These are phyloP conservation scores for Cantharis lateralis DNA, from an alignment of 2,888 invertebrate genomes.

Conservation along the genomic window DNA sequence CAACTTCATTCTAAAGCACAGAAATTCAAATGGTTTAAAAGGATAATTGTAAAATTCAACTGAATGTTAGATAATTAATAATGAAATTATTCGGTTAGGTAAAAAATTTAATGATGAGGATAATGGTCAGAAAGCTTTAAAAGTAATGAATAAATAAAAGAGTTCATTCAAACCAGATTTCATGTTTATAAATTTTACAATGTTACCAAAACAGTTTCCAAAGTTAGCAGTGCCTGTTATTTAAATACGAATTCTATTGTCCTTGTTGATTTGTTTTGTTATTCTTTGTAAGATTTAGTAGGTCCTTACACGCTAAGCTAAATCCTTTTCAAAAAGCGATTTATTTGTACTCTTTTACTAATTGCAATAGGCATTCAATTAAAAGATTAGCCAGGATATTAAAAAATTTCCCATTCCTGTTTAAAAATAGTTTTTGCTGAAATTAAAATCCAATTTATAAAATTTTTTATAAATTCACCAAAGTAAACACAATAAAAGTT, in stretches of 20 bases:
- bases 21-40: not conserved
- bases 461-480: not conserved
- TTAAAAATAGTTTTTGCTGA: not conserved
- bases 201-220: not conserved
- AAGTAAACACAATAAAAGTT: not conserved
- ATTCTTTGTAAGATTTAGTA: not conserved
- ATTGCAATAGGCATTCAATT: not conserved
- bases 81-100: not conserved
- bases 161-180: not conserved
- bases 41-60: not conserved
- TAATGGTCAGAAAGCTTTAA: not conserved
- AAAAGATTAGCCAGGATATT: not conserved
- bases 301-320: not conserved
- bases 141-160: not conserved
- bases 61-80: not conserved
- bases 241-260: not conserved
- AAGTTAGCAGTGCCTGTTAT: not conserved
- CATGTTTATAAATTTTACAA: not conserved
- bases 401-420: not conserved
- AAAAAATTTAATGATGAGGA: not conserved
- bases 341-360: not conserved
- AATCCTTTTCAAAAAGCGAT: not conserved
- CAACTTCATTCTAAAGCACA: not conserved
- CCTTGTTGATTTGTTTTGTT: not conserved
- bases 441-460: too few relatives aligned